Conservation (phyloP, 2,797 vertebrate species). For the Stomatorhinus walkeri region DNA sequence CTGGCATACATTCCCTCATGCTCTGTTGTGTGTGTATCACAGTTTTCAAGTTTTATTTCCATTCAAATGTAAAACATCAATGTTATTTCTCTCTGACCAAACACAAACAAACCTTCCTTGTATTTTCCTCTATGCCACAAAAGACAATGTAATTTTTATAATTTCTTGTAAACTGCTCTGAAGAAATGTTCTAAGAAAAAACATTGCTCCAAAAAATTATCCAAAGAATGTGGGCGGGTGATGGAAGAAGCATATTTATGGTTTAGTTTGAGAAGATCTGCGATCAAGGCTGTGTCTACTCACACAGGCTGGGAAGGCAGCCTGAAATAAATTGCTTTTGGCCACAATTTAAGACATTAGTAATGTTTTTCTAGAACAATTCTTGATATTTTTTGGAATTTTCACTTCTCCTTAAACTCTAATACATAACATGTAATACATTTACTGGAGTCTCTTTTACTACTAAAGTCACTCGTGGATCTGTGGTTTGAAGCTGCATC, state of each 20-base stretch:
- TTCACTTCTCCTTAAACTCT: neutral
- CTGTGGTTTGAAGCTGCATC: neutral
- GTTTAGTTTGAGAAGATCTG: conserved; percentile 7
- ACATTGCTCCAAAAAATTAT: conserved; percentile 15
- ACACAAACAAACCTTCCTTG: neutral
- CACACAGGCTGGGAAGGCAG: neutral
- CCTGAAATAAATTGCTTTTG: conserved; percentile 16
- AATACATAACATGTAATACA: neutral
- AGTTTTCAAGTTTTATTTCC: neutral
- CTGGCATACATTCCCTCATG: neutral
- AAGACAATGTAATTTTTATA: neutral
- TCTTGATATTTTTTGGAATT: conserved; percentile 18
- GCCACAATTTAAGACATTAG: conserved; percentile 28
- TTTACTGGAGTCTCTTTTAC: neutral
- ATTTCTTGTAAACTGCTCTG: neutral
- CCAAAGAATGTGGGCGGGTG: conserved; percentile 14
- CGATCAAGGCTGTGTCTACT: neutral
- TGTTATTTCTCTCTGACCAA: neutral
- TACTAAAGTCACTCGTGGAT: neutral
- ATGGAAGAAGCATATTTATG: neutral
- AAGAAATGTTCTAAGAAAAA: neutral
- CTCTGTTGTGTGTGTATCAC: neutral
- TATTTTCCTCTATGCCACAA: neutral
- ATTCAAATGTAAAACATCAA: neutral
- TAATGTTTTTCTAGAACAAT: conserved; percentile 24